Percentiles rank a stretch among this genome's conserved stretches.
phyloP scores from a whole-genome alignment of 35 echinoderm and acorn worm species.

The Chiridota heheva region DNA sequence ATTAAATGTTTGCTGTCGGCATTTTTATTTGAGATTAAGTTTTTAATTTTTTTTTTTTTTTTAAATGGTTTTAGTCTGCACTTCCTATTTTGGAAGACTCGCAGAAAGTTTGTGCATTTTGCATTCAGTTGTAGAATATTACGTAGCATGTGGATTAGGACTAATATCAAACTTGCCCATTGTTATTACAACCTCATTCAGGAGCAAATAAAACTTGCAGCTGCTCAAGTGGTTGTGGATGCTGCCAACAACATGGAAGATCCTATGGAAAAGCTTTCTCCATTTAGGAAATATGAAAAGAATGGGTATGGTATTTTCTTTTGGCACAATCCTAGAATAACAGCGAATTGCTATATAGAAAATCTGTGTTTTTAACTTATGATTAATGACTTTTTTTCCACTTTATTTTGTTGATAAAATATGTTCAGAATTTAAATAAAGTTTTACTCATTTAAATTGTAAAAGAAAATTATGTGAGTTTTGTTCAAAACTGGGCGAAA shows the following conservation, averaged over 20 bases:
- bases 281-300: slow-evolving; percentile 91
- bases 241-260: slow-evolving; percentile 78
- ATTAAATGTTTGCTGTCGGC: no score
- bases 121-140: not conserved
- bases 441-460: no score
- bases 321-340: not conserved
- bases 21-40: no score
- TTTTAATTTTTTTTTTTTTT: no score
- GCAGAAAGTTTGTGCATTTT: not conserved
- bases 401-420: no score
- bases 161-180: not conserved
- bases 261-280: slow-evolving; percentile 63
- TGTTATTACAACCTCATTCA: slow-evolving; percentile 17
- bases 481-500: no score
- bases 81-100: not conserved
- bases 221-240: slow-evolving; percentile 57
- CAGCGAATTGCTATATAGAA: no score
- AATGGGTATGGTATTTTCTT: slow-evolving; percentile 71
- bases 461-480: no score
- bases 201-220: slow-evolving; percentile 78
- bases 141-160: not conserved
- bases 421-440: no score
- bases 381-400: no score
- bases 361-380: no score
- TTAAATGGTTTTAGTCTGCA: no score